Evolutionary conservation across 2,797 vertebrate genomes (phyloP).

Genomic region (Fringilla coelebs): DNA sequence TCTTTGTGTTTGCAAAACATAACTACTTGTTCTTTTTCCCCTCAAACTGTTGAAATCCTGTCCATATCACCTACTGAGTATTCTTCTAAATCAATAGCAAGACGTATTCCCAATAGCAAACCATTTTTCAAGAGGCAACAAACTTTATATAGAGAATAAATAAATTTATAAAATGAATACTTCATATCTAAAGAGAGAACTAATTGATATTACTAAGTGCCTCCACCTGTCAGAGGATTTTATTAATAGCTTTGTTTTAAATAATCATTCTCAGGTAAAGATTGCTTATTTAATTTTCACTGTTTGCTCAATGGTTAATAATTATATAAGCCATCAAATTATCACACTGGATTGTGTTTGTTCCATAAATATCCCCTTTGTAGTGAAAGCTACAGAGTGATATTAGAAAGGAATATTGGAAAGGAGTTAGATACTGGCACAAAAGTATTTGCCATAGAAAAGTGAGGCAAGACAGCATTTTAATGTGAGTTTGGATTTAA

Average conservation of each 20-base stretch:
- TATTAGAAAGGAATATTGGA: not conserved
- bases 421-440: not conserved
- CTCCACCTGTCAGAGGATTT: conserved; percentile 66
- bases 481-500: not conserved
- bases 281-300: conserved; percentile 10
- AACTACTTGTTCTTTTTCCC: conserved; percentile 19
- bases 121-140: conserved; percentile 52
- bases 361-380: not conserved
- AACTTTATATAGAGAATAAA: conserved; percentile 76
- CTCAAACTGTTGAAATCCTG: not conserved
- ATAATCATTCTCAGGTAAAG: conserved; percentile 46
- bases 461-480: not conserved
- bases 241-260: conserved; percentile 51
- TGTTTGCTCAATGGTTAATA: not conserved
- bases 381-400: not conserved
- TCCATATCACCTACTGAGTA: not conserved
- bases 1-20: conserved; percentile 61
- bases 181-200: conserved; percentile 69
- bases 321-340: not conserved
- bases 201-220: conserved; percentile 66
- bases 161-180: conserved; percentile 74
- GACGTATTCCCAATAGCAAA: conserved; percentile 7
- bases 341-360: not conserved
- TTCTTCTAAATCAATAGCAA: conserved; percentile 13
- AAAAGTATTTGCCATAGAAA: not conserved